Conservation (phyloP, 2,888 invertebrate genomes). For the Melanostoma scalare region DNA sequence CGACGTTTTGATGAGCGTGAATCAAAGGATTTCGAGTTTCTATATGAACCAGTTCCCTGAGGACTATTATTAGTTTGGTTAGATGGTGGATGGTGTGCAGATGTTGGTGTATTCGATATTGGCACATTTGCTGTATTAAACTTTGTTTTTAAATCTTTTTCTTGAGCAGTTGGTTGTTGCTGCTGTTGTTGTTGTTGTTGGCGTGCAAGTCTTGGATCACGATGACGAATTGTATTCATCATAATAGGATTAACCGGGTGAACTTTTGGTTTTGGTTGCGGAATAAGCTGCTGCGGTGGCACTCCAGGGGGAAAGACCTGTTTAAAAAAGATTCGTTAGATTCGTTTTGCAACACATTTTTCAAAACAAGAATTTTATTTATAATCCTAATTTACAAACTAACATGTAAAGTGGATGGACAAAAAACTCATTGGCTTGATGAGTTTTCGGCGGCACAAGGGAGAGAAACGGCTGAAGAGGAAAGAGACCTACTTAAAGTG, state of each 20-base stretch:
- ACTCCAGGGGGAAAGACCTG: conserved; percentile 54
- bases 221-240: conserved; percentile 80
- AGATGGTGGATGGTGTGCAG: conserved; percentile 9
- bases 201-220: conserved; percentile 82
- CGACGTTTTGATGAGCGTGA: conserved; percentile 43
- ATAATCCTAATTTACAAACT: too few relatives aligned
- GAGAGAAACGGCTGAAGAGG: too few relatives aligned
- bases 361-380: too few relatives aligned
- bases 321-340: not conserved
- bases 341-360: not conserved
- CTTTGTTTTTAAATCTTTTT: conserved; percentile 53
- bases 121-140: conserved; percentile 31
- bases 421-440: too few relatives aligned
- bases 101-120: conserved; percentile 25
- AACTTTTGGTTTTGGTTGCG: conserved; percentile 81
- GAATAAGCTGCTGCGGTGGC: conserved; percentile 71
- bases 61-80: conserved; percentile 31
- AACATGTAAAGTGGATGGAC: too few relatives aligned
- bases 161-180: conserved; percentile 61
- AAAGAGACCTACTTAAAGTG: too few relatives aligned
- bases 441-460: too few relatives aligned
- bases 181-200: conserved; percentile 79
- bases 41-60: conserved; percentile 54
- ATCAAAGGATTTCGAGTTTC: conserved; percentile 54
- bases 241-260: conserved; percentile 84